Percentiles rank a stretch among this genome's conserved stretches.
Conservation (phyloP, 1,140 invertebrate species). For the Panulirus ornatus region DNA sequence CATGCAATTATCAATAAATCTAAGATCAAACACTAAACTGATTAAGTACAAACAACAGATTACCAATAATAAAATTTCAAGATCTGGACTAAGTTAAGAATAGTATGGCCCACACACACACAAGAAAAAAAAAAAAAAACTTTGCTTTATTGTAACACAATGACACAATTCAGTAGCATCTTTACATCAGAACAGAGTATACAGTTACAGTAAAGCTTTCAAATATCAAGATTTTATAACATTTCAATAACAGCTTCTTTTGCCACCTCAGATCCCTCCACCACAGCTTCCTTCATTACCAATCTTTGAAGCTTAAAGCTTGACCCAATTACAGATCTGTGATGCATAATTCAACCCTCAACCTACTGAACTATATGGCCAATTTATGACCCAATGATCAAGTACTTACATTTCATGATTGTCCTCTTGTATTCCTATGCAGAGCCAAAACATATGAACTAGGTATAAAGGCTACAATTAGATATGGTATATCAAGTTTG, state of each 20-base stretch:
- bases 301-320: not conserved
- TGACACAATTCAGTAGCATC: not conserved
- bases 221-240: not conserved
- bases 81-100: not conserved
- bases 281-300: not conserved
- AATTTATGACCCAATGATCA: not conserved
- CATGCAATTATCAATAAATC: not conserved
- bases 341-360: not conserved
- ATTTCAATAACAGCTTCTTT: not conserved
- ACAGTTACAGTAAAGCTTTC: not conserved
- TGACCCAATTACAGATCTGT: too few relatives aligned
- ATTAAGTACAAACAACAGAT: slow-evolving; percentile 1
- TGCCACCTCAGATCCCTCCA: not conserved
- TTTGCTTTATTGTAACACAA: not conserved
- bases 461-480: not conserved
- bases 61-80: not conserved
- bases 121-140: too few relatives aligned
- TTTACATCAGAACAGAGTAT: not conserved
- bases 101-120: slow-evolving; percentile 2
- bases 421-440: not conserved
- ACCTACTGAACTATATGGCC: not conserved
- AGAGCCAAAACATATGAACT: not conserved
- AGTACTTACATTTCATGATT: not conserved
- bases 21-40: not conserved
- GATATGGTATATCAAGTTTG: not conserved